Evolutionary conservation across 2,797 vertebrate species (phyloP), one percentile per base, ranked within the genome.

Genomic region (Natrix natrix): DNA sequence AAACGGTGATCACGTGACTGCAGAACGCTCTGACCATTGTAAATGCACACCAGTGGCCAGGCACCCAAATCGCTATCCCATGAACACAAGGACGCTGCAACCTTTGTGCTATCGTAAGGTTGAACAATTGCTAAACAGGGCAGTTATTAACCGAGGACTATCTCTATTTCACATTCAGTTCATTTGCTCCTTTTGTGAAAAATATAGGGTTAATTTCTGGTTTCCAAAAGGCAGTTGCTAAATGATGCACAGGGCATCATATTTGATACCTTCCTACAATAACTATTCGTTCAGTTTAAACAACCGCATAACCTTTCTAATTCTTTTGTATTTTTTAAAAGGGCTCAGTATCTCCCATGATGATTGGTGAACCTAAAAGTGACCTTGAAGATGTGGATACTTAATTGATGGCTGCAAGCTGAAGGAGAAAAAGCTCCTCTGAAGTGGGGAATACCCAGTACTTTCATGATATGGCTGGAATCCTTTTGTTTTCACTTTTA

Each of bases 271-370:
- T 24, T 88, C n/a, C 48, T 28, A 17, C 22, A 22, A 59, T 57
- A 37, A 28, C 57, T 17, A 63, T 8, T 74, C 10, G 1, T 1
- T 0, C 5, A 59, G 56, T 4, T 10, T 37, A 11, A 48, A 88
- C 92, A 93, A 8, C 94, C 93, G 94, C 2, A 0, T 86, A 10
- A 66, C 3, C 32, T 93, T 17, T 88, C 13, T 91, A 63, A 89
- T 43, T 66, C 17, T 89, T 55, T 87, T 90, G 92, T 69, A 93
- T 93, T 93, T 63, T 26, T 95, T 90, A 20, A 94, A 97, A 99
- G 99, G 99, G 99, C 92, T 99, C 99, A 0, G 99, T 99, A 94
- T 99, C 99, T 96, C 99, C 99, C 95, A 99, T 99, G 99, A 99
- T 99, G 98, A 98, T 99, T 24, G 99, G 99, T 3, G 99, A 99